Evolutionary conservation across 2,113 vertebrate genomes (phyloP), one percentile per base, ranked within the genome.

Genomic region (Daphoenositta chrysoptera): DNA sequence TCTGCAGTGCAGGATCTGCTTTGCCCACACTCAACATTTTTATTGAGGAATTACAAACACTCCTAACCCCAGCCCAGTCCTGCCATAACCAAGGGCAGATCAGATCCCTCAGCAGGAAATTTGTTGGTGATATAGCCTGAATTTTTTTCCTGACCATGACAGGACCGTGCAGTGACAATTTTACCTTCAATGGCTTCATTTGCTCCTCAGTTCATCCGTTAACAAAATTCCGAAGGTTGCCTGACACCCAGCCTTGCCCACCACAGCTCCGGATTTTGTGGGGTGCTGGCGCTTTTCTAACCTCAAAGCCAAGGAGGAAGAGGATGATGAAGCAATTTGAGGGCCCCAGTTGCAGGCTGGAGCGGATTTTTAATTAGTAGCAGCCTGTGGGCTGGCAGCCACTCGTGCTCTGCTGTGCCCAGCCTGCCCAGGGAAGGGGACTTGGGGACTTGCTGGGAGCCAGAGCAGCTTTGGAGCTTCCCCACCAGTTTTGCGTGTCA

Each of bases 241-340:
- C 57, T 84, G 89, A 79, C 72, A 47, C 27, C 13, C 44, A 21
- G 86, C 72, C 56, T 39, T 57, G n/a, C 60, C 40, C 42, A 14
- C 33, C 40, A 19, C 24, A 56, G 21, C 53, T 39, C 37, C 11
- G 21, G 15, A 0, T 30, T 35, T n/a, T 13, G 17, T 0, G 0
- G 19, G 65, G n/a, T 44, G 18, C 72, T 78, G n/a, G 26, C 1
- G 0, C 19, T 87, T 79, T 40, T 40, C 58, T 50, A 47, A 65
- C n/a, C 66, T 64, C 76, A 61, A 81, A 64, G 3, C 27, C 51
- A 3, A 56, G 50, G 57, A 83, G 22, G n/a, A 69, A 30, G 18
- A 18, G 20, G 50, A 44, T 30, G 51, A 58, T 48, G 39, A 64
- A 84, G 47, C 23, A 33, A 64, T 39, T 12, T 1, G 18, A 69